Base-by-base conservation (phyloP, 1,140 invertebrate species). In the Chelonus insularis region DNA sequence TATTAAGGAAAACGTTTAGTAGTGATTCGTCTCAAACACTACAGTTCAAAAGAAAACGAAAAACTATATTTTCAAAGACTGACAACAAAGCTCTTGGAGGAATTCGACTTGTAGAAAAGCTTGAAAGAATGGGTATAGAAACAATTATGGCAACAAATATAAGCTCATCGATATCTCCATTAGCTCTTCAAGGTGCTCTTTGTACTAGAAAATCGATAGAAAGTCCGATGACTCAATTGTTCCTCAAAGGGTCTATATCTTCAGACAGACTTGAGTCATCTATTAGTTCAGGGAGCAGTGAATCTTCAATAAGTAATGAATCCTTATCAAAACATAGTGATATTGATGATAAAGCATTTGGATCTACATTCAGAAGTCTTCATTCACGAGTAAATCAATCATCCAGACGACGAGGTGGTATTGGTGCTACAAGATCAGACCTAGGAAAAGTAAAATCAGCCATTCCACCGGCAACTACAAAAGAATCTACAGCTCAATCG, bases 161-260 rank as follows among this genome's bases (percentile, higher is more conserved):
- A 4, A 67, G 69, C 4, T 69, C 82, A n/a, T 79, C 80, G 18
- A 78, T 84, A 5, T 82, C 84, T 1, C 84, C 85, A 1, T 70
- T 87, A 11, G 84, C 84, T 9, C 72, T 86, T 6, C 86, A 86
- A 48, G 84, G 84, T 29, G 75, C 79, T 11, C 67, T 85, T 8
- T 84, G 81, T 4, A 75, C 83, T 3, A 83, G 86, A 1, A 84
- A 84, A 14, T 82, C 83, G 1, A 79, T 86, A 18, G 77, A 75
- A 3, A 91, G 89, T 74, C 89, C 89, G 2, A 89, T 91, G 85
- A 86, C 88, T 57, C 89, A 90, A 76, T 70, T 90, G 23, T 91
- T 88, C 69, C 76, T 91, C n/a, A 89, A 88, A 70, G 72, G 68
- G 41, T 80, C 79, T 37, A 75, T 82, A 71, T 82, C 73, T 72